phyloP scores from a whole-genome alignment of 2,797 vertebrate genomes.

The Clarias fuscus region DNA sequence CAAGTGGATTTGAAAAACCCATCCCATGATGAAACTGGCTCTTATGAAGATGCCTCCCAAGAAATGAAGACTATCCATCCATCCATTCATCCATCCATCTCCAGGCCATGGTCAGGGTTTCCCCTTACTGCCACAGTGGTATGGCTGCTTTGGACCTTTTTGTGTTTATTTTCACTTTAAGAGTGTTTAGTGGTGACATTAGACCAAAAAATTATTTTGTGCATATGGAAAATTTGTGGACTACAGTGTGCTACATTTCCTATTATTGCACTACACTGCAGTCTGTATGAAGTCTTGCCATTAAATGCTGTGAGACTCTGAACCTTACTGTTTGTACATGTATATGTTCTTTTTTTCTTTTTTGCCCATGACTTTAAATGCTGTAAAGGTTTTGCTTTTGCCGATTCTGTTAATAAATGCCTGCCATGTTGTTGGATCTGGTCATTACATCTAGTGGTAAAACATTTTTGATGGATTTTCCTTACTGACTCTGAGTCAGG shows the following conservation, averaged over 20 bases:
- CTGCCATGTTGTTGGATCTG: slow-evolving; percentile 11
- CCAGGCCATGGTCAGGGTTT: no score
- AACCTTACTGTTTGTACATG: neutral
- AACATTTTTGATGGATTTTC: slow-evolving; percentile 30
- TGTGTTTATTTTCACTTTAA: neutral
- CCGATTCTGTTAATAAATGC: neutral
- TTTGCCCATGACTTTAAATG: neutral
- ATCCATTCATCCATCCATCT: no score
- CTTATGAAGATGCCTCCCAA: no score
- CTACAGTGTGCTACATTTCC: neutral
- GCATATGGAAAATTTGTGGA: neutral
- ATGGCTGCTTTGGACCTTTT: no score
- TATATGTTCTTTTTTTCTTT: neutral
- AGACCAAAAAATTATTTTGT: neutral
- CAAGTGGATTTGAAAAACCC: no score
- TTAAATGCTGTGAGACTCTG: neutral
- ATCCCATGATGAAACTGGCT: no score
- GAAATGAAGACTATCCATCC: no score
- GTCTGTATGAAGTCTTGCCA: neutral
- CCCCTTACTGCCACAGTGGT: no score
- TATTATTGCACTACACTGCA: neutral
- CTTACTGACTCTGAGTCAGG: slow-evolving; percentile 1
- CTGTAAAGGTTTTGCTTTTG: neutral
- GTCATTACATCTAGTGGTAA: slow-evolving; percentile 26
- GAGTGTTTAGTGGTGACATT: neutral